Evolutionary conservation across 2,113 vertebrate species (phyloP).

Genomic region (Dryoscopus gambensis): DNA sequence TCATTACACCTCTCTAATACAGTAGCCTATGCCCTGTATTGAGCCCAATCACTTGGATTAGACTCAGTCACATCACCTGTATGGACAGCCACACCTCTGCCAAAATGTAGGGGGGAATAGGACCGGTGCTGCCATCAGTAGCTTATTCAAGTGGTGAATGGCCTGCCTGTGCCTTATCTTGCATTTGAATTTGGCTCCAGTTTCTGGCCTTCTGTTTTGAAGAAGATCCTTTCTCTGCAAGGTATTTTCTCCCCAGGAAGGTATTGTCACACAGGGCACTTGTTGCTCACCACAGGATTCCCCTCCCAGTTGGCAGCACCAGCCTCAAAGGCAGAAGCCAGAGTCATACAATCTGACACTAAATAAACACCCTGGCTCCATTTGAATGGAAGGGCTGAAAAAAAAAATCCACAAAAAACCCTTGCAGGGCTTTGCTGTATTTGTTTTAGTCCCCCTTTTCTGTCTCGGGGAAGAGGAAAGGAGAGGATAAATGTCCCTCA

Average conservation of each 20-base stretch:
- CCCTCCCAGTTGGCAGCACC: constrained; percentile 39
- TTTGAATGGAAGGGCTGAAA: constrained; percentile 47
- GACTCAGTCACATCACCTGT: neutral
- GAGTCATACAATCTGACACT: neutral
- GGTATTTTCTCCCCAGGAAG: constrained; percentile 33
- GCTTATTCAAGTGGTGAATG: neutral
- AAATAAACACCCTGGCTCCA: constrained; percentile 20
- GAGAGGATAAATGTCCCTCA: neutral
- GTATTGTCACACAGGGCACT: constrained; percentile 63
- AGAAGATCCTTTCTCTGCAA: neutral
- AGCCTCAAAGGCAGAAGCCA: constrained; percentile 46
- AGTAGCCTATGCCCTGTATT: neutral
- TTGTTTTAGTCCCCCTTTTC: constrained; percentile 22
- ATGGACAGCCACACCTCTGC: neutral
- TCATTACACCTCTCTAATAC: neutral
- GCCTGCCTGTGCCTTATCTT: neutral
- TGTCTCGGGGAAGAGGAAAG: neutral
- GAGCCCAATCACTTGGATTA: neutral
- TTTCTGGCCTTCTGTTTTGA: neutral
- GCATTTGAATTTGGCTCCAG: constrained; percentile 7
- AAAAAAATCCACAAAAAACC: neutral
- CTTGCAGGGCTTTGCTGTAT: neutral
- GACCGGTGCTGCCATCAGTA: neutral
- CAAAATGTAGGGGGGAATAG: neutral
- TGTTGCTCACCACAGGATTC: constrained; percentile 61